Conservation (phyloP, 1,140 invertebrate genomes). For the Dendroctonus valens region DNA sequence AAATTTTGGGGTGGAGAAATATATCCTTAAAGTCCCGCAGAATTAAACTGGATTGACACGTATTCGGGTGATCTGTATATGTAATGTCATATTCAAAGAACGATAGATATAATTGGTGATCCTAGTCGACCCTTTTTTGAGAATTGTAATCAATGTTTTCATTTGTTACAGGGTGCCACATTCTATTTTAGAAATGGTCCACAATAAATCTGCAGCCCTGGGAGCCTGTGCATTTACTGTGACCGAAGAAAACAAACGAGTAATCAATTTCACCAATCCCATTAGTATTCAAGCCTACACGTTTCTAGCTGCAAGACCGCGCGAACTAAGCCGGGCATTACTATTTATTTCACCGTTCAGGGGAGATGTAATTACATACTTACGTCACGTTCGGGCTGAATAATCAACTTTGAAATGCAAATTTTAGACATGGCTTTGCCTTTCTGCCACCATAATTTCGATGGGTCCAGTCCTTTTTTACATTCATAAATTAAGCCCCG, state of each 20-base stretch:
- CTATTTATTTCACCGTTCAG: conserved; percentile 86
- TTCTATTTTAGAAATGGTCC: conserved; percentile 50
- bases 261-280: conserved; percentile 76
- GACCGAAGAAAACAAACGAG: conserved; percentile 57
- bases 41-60: too few relatives aligned
- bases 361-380: conserved; percentile 59
- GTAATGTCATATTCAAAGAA: too few relatives aligned
- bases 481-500: conserved; percentile 71
- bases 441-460: conserved; percentile 67
- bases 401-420: neutral
- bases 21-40: too few relatives aligned
- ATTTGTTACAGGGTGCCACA: conserved; percentile 49
- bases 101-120: too few relatives aligned
- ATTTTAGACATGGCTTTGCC: conserved; percentile 77
- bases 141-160: conserved; percentile 24
- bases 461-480: conserved; percentile 78
- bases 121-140: too few relatives aligned
- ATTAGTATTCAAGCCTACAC: conserved; percentile 77
- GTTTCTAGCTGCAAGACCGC: conserved; percentile 72
- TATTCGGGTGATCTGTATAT: too few relatives aligned
- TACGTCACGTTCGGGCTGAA: neutral
- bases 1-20: too few relatives aligned
- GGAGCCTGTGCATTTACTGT: conserved; percentile 72
- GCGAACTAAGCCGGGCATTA: conserved; percentile 72
- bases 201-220: conserved; percentile 60